Evolutionary conservation across 1,140 invertebrate genomes (phyloP), one percentile per base, ranked within the genome.

Genomic region (Arctopsyche grandis): DNA sequence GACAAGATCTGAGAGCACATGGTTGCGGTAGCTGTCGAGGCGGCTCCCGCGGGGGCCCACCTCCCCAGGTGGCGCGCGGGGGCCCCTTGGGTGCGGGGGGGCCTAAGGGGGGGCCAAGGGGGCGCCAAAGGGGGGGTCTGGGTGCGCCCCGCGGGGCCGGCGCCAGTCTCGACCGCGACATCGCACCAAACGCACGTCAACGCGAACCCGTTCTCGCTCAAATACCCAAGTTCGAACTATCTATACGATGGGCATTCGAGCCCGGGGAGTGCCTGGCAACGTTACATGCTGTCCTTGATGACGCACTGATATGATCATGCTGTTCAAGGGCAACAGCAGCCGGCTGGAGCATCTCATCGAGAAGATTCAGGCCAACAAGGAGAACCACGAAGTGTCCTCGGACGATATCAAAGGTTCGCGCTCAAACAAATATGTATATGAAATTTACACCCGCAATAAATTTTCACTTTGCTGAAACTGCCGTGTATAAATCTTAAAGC

Each of bases 241-340:
- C 29, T 38, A n/a, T 7, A 7, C 29, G 29, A 38, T 38, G 29
- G 7, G 7, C 7, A 38, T 38, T 7, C 29, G 29, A 38, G 29
- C 29, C 29, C 29, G 29, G 29, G 29, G 48, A 16, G 48, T 12
- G 12, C 48, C 12, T 3, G 48, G 48, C 16, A 10, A 52, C 48
- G 48, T 52, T 12, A 46, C 44, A 46, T 46, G n/a, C n/a, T 7
- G 29, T 38, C 29, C 29, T 38, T 7, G 29, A 38, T 52, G 48
- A 16, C 16, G 48, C 48, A 52, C 9, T 66, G 86, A 84, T 83
- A 88, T 88, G 88, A 88, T 88, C 86, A 94, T 94, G 93, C 88
- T 94, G 85, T 94, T 94, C 89, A 94, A 94, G 84, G 94, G 93
- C 78, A 94, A 94, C 85, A 94, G 93, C 88, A 93, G 92, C 84